Base-by-base conservation (phyloP, 2,888 invertebrate species). In the Caenorhabditis sp. region DNA sequence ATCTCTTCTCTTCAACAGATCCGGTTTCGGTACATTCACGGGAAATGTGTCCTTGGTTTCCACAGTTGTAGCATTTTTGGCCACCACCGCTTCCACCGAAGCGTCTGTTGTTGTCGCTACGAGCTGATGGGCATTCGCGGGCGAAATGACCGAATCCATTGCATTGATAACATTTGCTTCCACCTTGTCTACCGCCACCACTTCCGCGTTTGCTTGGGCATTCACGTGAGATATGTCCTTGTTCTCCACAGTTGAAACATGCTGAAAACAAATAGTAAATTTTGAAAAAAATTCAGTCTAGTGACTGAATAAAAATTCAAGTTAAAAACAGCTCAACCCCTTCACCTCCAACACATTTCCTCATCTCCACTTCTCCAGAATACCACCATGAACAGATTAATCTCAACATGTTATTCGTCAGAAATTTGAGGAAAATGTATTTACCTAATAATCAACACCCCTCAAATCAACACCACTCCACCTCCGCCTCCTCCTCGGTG, bases 1-100 rank as follows among this genome's bases (percentile, higher is more conserved):
- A 95, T 87, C 93, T 93, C 89, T 94, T 81, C 66, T 75, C 69
- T 12, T 74, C 71, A 26, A 68, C 78, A 21, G 73, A 74, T 60
- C 76, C 80, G 36, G 66, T 66, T 58, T 84, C 84, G 36, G 69
- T 73, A 75, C 85, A 85, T 55, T 84, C 84, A 37, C 85, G 82
- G 14, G 82, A 79, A 63, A 84, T 79, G 76, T 85, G 85, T 54
- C 85, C 85, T 21, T 66, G 50, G 49, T 78, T 68, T 55, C 84
- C 84, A 60, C 84, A 84, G 69, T 81, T 82, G 80, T 81, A 84
- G 76, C 84, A 84, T 67, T 77, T 81, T 66, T 78, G 78, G 55
- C 74, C 75, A 10, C 67, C 71, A 23, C 69, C 63, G 59, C 78
- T 73, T 54, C 72, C 71, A 54, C 69, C 73, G 27, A 69, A 74